phyloP scores from a whole-genome alignment of 2,113 vertebrate genomes.

The Menidia beryllina region DNA sequence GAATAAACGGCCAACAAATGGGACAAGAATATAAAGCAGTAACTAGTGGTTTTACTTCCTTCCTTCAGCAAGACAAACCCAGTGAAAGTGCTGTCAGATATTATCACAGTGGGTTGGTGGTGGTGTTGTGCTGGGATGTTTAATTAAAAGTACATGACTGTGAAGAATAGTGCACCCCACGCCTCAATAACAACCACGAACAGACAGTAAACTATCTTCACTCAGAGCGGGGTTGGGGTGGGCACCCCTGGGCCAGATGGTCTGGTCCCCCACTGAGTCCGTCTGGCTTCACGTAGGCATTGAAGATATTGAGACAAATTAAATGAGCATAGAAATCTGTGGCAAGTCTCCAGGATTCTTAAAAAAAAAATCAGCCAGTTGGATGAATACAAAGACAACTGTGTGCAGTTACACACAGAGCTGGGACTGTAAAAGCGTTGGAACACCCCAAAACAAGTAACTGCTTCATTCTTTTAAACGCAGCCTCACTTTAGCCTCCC shows the following conservation, averaged over 20 bases:
- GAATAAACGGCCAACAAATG: too few species aligned
- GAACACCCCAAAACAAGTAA: not conserved
- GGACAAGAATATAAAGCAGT: too few species aligned
- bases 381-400: not conserved
- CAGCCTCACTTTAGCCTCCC: not conserved
- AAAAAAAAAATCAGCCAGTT: not conserved
- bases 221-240: not conserved
- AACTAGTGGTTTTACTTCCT: not conserved
- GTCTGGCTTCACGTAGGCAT: conserved; percentile 1
- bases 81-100: too few species aligned
- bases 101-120: not conserved
- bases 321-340: not conserved
- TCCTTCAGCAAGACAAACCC: not conserved
- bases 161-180: too few species aligned
- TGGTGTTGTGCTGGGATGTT: not conserved
- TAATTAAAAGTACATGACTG: too few species aligned
- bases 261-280: too few species aligned
- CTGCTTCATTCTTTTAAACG: not conserved
- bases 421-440: too few species aligned
- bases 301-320: conserved; percentile 1
- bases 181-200: too few species aligned
- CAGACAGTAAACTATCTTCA: not conserved
- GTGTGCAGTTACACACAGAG: too few species aligned
- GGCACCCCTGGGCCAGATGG: conserved; percentile 3
- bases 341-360: not conserved